These are phyloP conservation scores for Ceratina calcarata DNA, from an alignment of 1,140 invertebrate species.

Conservation along the genomic window DNA sequence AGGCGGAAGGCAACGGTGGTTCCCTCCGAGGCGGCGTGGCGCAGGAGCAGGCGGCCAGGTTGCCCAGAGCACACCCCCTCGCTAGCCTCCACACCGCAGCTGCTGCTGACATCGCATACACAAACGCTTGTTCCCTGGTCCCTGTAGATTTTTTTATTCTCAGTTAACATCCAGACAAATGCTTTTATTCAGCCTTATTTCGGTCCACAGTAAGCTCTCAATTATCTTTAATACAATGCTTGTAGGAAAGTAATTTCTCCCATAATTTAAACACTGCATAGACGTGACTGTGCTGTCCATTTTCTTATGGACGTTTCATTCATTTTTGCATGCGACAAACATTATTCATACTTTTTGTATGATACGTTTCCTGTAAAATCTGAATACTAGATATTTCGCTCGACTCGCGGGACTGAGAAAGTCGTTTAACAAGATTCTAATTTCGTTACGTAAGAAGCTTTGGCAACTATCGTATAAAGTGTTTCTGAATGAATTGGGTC, in stretches of 20 bases:
- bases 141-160: conserved; percentile 78
- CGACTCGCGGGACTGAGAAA: neutral
- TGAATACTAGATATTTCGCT: too few relatives aligned
- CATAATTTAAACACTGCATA: too few relatives aligned
- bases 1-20: conserved; percentile 76
- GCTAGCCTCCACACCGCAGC: conserved; percentile 87
- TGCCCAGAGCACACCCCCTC: conserved; percentile 85
- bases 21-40: conserved; percentile 82
- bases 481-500: neutral
- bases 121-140: conserved; percentile 88
- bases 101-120: conserved; percentile 88
- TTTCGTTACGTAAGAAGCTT: conserved; percentile 1
- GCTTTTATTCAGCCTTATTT: too few relatives aligned
- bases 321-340: too few relatives aligned
- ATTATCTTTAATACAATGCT: neutral
- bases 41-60: conserved; percentile 84
- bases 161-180: neutral
- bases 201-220: neutral
- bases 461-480: neutral
- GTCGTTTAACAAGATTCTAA: conserved; percentile 6
- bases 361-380: too few relatives aligned
- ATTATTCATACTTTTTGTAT: too few relatives aligned
- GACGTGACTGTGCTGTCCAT: too few relatives aligned
- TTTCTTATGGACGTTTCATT: too few relatives aligned
- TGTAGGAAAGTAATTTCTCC: neutral